Conservation (phyloP, 2,113 vertebrate species). For the Xenopus borealis region DNA sequence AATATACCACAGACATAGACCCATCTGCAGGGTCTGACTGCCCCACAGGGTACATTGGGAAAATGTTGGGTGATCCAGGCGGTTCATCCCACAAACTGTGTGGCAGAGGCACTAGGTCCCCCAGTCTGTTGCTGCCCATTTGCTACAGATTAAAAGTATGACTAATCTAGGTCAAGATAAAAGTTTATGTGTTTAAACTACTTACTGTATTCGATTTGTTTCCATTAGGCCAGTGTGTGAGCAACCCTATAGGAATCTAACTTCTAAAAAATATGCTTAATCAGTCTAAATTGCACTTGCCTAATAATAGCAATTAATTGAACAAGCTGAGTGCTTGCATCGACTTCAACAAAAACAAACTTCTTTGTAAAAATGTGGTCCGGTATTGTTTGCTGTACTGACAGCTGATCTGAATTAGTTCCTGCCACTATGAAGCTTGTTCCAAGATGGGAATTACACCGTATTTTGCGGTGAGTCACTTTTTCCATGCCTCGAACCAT, state of each 20-base stretch:
- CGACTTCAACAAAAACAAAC: not conserved
- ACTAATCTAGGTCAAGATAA: too few relatives aligned
- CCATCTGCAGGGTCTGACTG: too few relatives aligned
- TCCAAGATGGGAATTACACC: not conserved
- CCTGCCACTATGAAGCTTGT: not conserved
- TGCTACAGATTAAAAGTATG: too few relatives aligned
- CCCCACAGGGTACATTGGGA: too few relatives aligned
- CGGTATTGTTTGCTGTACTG: not conserved
- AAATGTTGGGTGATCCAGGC: too few relatives aligned
- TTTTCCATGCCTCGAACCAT: constrained; percentile 7
- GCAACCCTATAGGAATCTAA: not conserved
- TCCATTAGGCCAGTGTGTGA: not conserved
- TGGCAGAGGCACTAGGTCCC: too few relatives aligned
- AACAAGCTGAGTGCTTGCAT: not conserved
- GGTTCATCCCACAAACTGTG: too few relatives aligned
- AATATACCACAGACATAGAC: too few relatives aligned
- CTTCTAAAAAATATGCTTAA: not conserved
- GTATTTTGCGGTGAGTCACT: not conserved
- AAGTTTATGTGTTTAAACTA: too few relatives aligned
- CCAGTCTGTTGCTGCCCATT: too few relatives aligned
- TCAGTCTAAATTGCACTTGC: not conserved
- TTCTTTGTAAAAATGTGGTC: not conserved
- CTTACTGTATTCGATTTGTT: too few relatives aligned
- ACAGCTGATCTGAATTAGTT: not conserved
- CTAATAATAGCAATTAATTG: not conserved